phyloP scores from a whole-genome alignment of 2,888 invertebrate genomes.

The Hedychridium roseum region DNA sequence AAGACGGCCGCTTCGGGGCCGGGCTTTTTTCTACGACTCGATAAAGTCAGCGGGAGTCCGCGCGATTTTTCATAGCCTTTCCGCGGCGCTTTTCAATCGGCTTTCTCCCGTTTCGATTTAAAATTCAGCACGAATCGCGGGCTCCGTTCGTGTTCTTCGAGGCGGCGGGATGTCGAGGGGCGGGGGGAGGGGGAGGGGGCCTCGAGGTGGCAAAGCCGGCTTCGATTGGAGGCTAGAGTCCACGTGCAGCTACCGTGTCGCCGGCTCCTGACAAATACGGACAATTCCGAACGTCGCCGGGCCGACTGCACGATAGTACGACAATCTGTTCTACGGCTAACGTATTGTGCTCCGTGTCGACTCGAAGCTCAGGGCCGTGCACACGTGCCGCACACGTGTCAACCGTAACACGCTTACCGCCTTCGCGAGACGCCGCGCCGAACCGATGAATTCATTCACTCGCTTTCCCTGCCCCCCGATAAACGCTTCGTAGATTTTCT shows the following conservation, averaged over 20 bases:
- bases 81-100: constrained; percentile 17
- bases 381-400: constrained; percentile 12
- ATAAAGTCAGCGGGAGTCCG: constrained; percentile 2
- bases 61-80: constrained; percentile 30
- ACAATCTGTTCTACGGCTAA: constrained; percentile 41
- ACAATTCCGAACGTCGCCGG: constrained; percentile 43
- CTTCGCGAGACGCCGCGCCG: constrained; percentile 6
- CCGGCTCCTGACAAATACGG: constrained; percentile 45
- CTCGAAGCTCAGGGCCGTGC: constrained; percentile 15
- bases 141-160: constrained; percentile 25
- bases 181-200: no score
- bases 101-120: no score
- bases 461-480: no score
- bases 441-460: no score
- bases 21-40: not conserved
- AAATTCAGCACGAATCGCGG: constrained; percentile 37
- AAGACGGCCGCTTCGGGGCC: no score
- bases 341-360: constrained; percentile 28
- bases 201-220: constrained; percentile 30
- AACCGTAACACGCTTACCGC: not conserved
- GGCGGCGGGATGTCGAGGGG: not conserved
- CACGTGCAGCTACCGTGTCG: constrained; percentile 22
- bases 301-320: constrained; percentile 39
- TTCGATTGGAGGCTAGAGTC: constrained; percentile 29
- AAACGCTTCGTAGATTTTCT: no score